Evolutionary conservation across 2,797 vertebrate species (phyloP), one percentile per base, ranked within the genome.

Genomic region (Lutra lutra): DNA sequence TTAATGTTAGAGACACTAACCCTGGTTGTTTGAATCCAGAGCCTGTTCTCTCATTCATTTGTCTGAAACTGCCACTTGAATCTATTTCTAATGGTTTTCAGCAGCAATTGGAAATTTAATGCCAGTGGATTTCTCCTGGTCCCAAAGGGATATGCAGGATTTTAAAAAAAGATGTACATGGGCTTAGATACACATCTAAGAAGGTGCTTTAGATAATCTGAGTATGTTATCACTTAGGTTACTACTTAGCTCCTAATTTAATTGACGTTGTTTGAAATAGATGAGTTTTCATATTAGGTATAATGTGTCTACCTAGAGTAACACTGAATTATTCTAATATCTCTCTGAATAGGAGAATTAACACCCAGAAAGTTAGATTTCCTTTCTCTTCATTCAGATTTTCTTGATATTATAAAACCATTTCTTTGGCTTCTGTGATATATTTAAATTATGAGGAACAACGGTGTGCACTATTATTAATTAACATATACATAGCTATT

Each of bases 361-460:
- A 66, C 46, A 83, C 1, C 43, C 32, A 84, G 58, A 73, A 96
- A 86, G 21, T 85, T 68, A 35, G 23, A 91, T 84, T 96, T 82
- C 18, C 2, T 93, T 35, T 92, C 5, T 89, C 5, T 27, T n/a
- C 77, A 18, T 93, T 80, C 23, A 83, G 35, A 58, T 82, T 87
- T 89, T 94, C n/a, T 92, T 51, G 68, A 75, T 93, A 92, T 58
- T 27, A 11, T 80, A 78, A 86, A 70, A 40, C 3, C 29, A 40
- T 38, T 94, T 68, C 40, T 96, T 93, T 35, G 23, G 35, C 6
- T 89, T 95, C 38, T 79, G 38, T 62, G 78, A 95, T 56, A 2
- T 95, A 93, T 78, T 70, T 96, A 95, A 93, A 68, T 72, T 97
- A 92, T 80, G 83, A 95, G 21, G 54, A 97, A 89, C 38, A 83